Conservation (phyloP, 2,797 vertebrate genomes). For the Hippopotamyrus pictus region DNA sequence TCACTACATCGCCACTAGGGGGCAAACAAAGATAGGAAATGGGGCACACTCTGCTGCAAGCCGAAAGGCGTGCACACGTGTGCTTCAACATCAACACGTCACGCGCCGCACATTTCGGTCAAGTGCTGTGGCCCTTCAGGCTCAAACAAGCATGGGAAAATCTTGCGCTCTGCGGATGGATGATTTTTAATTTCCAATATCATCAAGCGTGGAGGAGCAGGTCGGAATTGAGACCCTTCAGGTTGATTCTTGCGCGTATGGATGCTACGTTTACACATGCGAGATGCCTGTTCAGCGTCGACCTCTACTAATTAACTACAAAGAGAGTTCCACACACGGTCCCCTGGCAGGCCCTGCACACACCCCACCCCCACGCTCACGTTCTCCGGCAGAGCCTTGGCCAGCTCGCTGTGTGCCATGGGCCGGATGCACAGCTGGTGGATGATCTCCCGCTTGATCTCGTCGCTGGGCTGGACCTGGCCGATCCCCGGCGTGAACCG, state of each 20-base stretch:
- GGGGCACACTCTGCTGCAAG: neutral
- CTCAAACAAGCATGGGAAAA: neutral
- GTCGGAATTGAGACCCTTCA: neutral
- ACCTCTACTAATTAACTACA: neutral
- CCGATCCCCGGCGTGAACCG: constrained; percentile 83
- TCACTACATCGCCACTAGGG: constrained; percentile 8
- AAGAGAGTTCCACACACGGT: constrained; percentile 60
- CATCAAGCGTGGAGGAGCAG: neutral
- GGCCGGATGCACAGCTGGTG: constrained; percentile 91
- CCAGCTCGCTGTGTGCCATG: constrained; percentile 95
- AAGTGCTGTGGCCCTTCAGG: neutral
- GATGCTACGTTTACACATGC: neutral
- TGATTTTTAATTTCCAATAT: constrained; percentile 7
- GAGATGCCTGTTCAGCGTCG: neutral
- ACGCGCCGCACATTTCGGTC: neutral
- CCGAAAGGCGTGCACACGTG: neutral
- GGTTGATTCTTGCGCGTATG: neutral
- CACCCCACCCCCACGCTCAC: constrained; percentile 60
- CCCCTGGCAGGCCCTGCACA: constrained; percentile 88
- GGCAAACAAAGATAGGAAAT: constrained; percentile 11
- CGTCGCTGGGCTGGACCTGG: constrained; percentile 76
- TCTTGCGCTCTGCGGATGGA: neutral
- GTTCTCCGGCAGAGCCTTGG: constrained; percentile 91
- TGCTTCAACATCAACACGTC: neutral
- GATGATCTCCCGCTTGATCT: constrained; percentile 87